Conservation (phyloP, 1,140 invertebrate species). For the Venturia canescens region DNA sequence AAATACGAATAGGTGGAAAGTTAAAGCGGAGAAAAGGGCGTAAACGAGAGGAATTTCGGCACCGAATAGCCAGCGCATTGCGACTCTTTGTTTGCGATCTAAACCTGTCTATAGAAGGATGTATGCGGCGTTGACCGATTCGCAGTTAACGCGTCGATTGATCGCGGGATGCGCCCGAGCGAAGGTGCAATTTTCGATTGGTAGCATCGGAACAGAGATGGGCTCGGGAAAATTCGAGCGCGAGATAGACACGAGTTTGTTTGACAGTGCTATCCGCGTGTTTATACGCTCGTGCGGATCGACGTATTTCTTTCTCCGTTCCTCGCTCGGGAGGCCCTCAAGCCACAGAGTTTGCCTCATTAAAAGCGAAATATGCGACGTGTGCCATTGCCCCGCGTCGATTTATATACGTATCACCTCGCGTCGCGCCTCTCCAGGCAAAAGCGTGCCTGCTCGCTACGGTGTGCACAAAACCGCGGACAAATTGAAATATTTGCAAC, state of each 20-base stretch:
- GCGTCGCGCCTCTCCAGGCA: background rate
- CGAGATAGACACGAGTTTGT: background rate
- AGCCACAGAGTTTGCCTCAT: conserved; percentile 41
- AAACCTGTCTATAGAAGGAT: background rate
- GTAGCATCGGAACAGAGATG: conserved; percentile 38
- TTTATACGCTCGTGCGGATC: too few species aligned
- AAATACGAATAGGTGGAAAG: background rate
- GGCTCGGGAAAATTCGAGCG: background rate
- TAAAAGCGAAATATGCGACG: conserved; percentile 35
- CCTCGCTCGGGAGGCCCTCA: background rate
- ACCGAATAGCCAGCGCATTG: background rate
- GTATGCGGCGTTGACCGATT: conserved; percentile 42
- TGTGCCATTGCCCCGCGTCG: conserved; percentile 20
- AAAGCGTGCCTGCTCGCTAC: background rate
- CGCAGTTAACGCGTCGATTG: conserved; percentile 44
- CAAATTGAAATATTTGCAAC: conserved; percentile 11
- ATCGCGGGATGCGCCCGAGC: conserved; percentile 1
- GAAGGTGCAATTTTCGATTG: conserved; percentile 41
- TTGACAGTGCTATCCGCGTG: background rate
- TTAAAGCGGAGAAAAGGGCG: background rate
- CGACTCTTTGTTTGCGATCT: background rate
- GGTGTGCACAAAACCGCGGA: background rate
- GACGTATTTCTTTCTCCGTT: background rate
- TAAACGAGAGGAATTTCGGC: background rate
- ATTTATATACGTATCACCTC: conserved; percentile 29